Evolutionary conservation across 2,797 vertebrate genomes (phyloP).

Genomic region (Mormyrus proboscirostris): DNA sequence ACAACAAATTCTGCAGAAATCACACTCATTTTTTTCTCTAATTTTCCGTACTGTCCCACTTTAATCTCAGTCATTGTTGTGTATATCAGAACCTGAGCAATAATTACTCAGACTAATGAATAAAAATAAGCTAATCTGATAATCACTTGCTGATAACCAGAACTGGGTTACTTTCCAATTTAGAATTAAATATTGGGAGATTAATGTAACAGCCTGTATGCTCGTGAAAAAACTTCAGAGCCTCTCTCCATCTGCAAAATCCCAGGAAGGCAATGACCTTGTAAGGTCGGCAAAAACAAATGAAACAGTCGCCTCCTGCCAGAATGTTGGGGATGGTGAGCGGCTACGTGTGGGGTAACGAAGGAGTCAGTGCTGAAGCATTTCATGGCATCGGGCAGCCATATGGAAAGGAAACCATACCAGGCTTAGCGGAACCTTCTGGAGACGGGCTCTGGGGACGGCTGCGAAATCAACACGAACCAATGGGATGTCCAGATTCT

Average conservation of each 20-base stretch:
- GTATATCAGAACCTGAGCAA: not conserved
- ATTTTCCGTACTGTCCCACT: not conserved
- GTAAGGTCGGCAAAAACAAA: not conserved
- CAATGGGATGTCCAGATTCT: not conserved
- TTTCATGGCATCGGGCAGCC: not conserved
- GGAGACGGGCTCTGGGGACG: not conserved
- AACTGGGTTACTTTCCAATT: not conserved
- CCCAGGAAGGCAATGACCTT: not conserved
- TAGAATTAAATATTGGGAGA: not conserved
- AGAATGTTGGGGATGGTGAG: not conserved
- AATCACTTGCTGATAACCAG: not conserved
- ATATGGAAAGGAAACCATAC: constrained; percentile 3
- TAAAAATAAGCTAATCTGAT: not conserved
- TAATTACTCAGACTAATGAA: not conserved
- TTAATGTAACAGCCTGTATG: not conserved
- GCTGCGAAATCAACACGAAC: not conserved
- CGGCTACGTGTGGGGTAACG: not conserved
- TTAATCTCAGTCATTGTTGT: not conserved
- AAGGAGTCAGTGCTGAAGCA: not conserved
- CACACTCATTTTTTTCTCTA: not conserved
- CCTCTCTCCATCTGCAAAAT: not conserved
- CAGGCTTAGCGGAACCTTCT: not conserved
- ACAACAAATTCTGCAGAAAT: not conserved
- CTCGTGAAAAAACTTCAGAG: not conserved
- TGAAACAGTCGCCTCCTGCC: not conserved